Conservation (phyloP, 2,113 vertebrate species). For the Cathartes aura region DNA sequence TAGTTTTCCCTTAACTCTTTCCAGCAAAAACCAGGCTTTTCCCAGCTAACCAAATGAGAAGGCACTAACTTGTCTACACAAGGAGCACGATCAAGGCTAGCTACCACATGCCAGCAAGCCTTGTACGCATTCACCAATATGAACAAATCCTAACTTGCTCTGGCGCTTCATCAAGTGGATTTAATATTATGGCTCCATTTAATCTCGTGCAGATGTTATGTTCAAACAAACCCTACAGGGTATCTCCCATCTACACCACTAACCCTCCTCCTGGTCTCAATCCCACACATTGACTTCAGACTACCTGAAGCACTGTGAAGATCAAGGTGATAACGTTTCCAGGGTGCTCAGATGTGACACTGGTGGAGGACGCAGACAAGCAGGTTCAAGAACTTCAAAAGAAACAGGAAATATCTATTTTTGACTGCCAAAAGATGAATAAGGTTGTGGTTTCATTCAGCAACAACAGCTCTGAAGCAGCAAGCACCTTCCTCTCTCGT, state of each 20-base stretch:
- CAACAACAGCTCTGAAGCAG: background rate
- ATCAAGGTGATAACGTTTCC: background rate
- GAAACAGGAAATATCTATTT: background rate
- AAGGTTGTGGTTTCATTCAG: background rate
- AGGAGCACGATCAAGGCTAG: background rate
- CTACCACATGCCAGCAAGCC: constrained; percentile 12
- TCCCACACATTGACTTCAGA: background rate
- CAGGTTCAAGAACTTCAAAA: background rate
- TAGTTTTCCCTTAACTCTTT: background rate
- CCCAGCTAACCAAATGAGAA: background rate
- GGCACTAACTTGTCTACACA: background rate
- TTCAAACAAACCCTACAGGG: background rate
- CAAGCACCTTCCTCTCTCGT: background rate
- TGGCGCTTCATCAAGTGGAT: background rate
- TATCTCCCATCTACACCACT: background rate
- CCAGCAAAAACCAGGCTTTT: background rate
- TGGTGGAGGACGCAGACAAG: background rate
- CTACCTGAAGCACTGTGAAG: background rate
- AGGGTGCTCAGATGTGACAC: background rate
- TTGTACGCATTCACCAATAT: background rate
- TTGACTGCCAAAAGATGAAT: background rate
- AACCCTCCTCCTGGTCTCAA: background rate
- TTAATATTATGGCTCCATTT: background rate
- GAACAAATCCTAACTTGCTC: constrained; percentile 42
- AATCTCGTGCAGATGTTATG: background rate